Evolutionary conservation across 2,888 invertebrate species (phyloP).

Genomic region (Zootermopsis nevadensis): DNA sequence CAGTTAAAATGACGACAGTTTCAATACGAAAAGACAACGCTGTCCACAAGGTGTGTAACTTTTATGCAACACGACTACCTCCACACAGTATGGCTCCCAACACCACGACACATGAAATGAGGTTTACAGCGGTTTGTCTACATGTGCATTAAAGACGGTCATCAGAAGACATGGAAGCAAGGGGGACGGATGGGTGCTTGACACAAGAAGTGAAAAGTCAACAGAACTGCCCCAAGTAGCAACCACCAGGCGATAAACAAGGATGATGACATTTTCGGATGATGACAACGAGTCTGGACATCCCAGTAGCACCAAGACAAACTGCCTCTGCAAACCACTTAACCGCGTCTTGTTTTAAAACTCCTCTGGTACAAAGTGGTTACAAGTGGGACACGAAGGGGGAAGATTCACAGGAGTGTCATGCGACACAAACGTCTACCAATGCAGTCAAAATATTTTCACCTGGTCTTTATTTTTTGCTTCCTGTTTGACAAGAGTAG

Average conservation of each 20-base stretch:
- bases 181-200: conserved; percentile 15
- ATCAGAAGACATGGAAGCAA: conserved; percentile 3
- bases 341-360: conserved; percentile 34
- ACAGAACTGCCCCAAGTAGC: conserved; percentile 18
- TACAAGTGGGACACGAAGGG: conserved; percentile 13
- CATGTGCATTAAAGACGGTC: background rate
- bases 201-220: conserved; percentile 37
- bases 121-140: conserved; percentile 9
- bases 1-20: no score
- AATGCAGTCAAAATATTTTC: background rate
- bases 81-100: background rate
- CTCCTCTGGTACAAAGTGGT: conserved; percentile 36
- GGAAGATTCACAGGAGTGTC: background rate
- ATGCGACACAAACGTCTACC: background rate
- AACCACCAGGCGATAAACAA: conserved; percentile 13
- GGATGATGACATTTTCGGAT: conserved; percentile 18
- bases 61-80: background rate
- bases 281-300: conserved; percentile 4
- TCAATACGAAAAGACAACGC: background rate
- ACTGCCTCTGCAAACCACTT: conserved; percentile 37
- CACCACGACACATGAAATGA: conserved; percentile 5
- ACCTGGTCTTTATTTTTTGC: conserved; percentile 4
- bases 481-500: background rate
- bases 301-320: conserved; percentile 13
- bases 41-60: background rate